These are phyloP conservation scores for Petromus typicus DNA, from an alignment of 2,113 vertebrate genomes.

Conservation along the genomic window DNA sequence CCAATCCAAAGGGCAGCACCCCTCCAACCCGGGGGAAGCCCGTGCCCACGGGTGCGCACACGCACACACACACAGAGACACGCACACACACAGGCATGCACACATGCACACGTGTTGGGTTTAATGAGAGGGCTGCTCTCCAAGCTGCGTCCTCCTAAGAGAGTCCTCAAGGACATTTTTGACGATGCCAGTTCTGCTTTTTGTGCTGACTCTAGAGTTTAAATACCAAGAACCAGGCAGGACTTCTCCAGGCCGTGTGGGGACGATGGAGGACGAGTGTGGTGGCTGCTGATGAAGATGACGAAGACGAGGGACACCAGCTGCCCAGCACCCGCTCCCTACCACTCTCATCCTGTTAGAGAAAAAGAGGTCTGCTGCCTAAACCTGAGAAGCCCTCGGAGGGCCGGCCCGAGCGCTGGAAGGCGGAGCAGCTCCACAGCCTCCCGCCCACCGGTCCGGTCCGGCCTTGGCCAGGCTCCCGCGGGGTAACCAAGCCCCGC, in stretches of 20 bases:
- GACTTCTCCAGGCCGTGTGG: not conserved
- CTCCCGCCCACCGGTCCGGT: no score
- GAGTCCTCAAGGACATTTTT: conserved; percentile 10
- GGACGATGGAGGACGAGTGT: not conserved
- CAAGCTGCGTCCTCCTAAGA: not conserved
- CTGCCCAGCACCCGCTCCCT: not conserved
- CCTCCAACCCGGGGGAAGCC: not conserved
- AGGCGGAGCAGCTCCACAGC: not conserved
- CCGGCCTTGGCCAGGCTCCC: no score
- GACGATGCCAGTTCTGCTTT: not conserved
- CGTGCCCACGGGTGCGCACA: not conserved
- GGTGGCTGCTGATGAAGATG: not conserved
- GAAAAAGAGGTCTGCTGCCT: no score
- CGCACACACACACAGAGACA: not conserved
- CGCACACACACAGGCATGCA: not conserved
- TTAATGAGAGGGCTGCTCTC: not conserved
- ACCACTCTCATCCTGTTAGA: no score
- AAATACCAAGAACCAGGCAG: conserved; percentile 12
- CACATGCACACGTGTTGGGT: not conserved
- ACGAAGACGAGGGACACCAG: not conserved
- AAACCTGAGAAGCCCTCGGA: no score
- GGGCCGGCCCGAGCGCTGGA: no score
- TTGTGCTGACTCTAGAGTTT: conserved; percentile 23
- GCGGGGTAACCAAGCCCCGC: no score
- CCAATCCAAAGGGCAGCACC: not conserved